These are phyloP conservation scores for Sinhomidia bicolor DNA, from an alignment of 2,888 invertebrate genomes.

Conservation along the genomic window DNA sequence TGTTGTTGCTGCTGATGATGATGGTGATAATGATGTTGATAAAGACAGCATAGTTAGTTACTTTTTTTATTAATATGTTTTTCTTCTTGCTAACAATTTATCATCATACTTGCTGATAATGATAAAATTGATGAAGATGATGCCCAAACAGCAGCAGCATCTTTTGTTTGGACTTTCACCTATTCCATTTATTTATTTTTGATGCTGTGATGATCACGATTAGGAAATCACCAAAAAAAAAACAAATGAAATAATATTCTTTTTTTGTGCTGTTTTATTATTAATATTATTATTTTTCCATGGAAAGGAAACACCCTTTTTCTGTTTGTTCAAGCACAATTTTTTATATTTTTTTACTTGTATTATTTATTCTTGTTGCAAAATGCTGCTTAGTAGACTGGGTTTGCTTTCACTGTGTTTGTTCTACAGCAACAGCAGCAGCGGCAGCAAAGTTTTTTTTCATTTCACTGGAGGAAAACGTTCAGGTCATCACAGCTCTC, in stretches of 20 bases:
- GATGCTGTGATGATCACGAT: background rate
- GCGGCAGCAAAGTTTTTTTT: background rate
- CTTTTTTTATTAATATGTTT: background rate
- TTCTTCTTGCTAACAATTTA: no score
- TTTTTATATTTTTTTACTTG: background rate
- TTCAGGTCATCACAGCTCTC: background rate
- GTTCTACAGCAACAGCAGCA: no score
- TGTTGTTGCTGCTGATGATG: background rate
- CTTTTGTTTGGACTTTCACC: background rate
- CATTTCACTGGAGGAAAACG: background rate
- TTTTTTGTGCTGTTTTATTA: no score
- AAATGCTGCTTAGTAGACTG: no score
- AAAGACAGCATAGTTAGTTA: background rate
- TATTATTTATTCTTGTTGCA: no score
- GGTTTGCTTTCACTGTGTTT: background rate
- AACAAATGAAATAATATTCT: background rate
- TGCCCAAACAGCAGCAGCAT: background rate
- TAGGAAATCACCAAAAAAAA: background rate
- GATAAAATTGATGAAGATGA: background rate
- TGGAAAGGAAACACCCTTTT: conserved; percentile 37
- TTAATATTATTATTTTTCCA: no score
- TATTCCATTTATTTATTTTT: background rate
- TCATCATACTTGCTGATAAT: background rate
- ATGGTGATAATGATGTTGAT: background rate
- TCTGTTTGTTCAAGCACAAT: background rate